Evolutionary conservation across 2,888 invertebrate species (phyloP).

Genomic region (Chloromyia formosa): DNA sequence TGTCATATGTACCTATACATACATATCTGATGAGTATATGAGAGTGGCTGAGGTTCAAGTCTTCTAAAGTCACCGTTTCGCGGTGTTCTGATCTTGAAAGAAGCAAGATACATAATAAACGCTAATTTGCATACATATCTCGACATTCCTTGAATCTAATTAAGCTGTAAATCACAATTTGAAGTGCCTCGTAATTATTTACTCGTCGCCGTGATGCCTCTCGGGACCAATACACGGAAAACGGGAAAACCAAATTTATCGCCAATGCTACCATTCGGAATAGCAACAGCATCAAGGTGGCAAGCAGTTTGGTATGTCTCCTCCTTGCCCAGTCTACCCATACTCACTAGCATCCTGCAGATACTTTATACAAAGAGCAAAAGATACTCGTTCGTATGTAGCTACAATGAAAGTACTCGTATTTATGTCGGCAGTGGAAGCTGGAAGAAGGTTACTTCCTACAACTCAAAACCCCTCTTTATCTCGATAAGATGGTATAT

Average conservation of each 20-base stretch:
- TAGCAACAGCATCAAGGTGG: too few species aligned
- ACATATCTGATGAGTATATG: background rate
- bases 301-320: slow-evolving; percentile 16
- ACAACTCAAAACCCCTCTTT: background rate
- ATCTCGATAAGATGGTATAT: slow-evolving; percentile 36
- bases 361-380: too few species aligned
- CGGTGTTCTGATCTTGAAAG: background rate
- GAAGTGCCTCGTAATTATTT: slow-evolving; percentile 41
- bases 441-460: background rate
- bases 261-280: too few species aligned
- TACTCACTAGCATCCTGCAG: too few species aligned
- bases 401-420: background rate
- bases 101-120: slow-evolving; percentile 8
- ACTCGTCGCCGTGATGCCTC: slow-evolving; percentile 14
- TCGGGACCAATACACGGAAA: slow-evolving; percentile 18
- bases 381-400: too few species aligned
- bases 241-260: slow-evolving; percentile 19
- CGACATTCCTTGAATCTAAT: slow-evolving; percentile 38
- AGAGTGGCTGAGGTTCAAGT: background rate
- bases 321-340: background rate
- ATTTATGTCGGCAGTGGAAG: background rate
- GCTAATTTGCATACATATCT: slow-evolving; percentile 41
- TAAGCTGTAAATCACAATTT: slow-evolving; percentile 39
- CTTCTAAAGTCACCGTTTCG: too few species aligned
- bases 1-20: slow-evolving; percentile 1